A percentile compares a stretch with the other conserved stretches of the same genome.
Evolutionary conservation across 2,113 vertebrate genomes (phyloP).

Genomic region (Neoarius graeffei): DNA sequence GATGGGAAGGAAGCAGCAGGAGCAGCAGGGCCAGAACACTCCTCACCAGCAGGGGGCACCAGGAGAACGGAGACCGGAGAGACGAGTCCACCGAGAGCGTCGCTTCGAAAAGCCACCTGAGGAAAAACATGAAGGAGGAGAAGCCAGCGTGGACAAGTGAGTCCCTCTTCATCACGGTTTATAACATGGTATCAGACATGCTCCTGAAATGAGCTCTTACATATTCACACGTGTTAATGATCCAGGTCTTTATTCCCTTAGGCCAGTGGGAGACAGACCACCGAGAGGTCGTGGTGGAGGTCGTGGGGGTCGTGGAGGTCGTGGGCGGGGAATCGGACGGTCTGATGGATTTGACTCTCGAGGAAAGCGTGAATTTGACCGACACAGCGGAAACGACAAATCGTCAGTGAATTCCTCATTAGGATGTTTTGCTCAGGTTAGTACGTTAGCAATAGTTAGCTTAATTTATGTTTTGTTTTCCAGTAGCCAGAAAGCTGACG

Average conservation of each 20-base stretch:
- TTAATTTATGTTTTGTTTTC: slow-evolving; percentile 76
- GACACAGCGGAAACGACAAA: slow-evolving; percentile 95
- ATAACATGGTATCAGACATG: not conserved
- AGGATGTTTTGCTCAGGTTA: not conserved
- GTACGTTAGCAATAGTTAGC: not conserved
- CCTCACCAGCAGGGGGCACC: slow-evolving; percentile 75
- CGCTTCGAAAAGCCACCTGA: slow-evolving; percentile 88
- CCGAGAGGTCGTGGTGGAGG: slow-evolving; percentile 87
- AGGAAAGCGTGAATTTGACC: slow-evolving; percentile 97
- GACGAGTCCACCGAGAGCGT: slow-evolving; percentile 90
- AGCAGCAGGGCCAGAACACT: slow-evolving; percentile 76
- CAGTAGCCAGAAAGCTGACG: slow-evolving; percentile 95
- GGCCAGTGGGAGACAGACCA: slow-evolving; percentile 85
- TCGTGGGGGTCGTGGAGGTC: slow-evolving; percentile 82
- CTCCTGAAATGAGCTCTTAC: not conserved
- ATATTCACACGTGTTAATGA: not conserved
- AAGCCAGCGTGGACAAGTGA: slow-evolving; percentile 94
- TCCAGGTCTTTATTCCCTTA: slow-evolving; percentile 46
- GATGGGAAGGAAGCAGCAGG: slow-evolving; percentile 90
- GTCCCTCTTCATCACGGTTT: slow-evolving; percentile 45
- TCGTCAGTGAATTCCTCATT: slow-evolving; percentile 78
- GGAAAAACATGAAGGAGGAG: slow-evolving; percentile 90
- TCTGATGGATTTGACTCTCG: slow-evolving; percentile 93
- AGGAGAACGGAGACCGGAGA: slow-evolving; percentile 87
- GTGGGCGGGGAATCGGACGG: slow-evolving; percentile 91